Evolutionary conservation across 2,888 invertebrate species (phyloP).

Genomic region (Andrena fulva): DNA sequence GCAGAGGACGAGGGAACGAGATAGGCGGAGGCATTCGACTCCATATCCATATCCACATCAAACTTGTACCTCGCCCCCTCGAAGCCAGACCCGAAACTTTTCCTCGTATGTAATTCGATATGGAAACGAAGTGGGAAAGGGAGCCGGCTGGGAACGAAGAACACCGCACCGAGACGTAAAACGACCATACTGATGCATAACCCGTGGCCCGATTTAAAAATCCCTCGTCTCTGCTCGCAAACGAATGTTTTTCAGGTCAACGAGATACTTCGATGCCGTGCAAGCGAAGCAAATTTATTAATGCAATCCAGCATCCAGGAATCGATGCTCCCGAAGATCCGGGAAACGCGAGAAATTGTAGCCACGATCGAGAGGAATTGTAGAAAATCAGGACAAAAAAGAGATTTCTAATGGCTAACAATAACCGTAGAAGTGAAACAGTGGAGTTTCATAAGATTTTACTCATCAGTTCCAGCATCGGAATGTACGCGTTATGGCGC

Average conservation of each 20-base stretch:
- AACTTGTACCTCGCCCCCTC: constrained; percentile 74
- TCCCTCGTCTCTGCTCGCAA: constrained; percentile 39
- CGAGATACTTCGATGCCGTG: constrained; percentile 3
- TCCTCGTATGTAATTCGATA: constrained; percentile 78
- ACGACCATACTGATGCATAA: constrained; percentile 61
- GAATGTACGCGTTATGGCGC: neutral
- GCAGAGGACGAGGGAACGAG: constrained; percentile 63
- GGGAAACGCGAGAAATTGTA: no score
- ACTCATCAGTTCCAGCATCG: neutral
- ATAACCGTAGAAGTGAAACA: neutral
- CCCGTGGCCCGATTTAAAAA: constrained; percentile 60
- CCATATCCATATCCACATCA: constrained; percentile 75
- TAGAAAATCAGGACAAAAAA: no score
- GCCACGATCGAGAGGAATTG: no score
- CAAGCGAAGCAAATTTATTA: constrained; percentile 5
- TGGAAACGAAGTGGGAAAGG: constrained; percentile 73
- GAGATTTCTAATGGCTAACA: no score
- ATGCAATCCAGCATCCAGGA: neutral
- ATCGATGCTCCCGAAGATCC: neutral
- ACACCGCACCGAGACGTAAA: constrained; percentile 55
- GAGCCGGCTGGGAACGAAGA: constrained; percentile 61
- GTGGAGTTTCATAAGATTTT: constrained; percentile 3
- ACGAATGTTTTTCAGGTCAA: constrained; percentile 42
- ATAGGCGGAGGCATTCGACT: constrained; percentile 67
- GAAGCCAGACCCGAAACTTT: constrained; percentile 75